Conservation (phyloP, 2,113 vertebrate genomes). For the Sinocyclocheilus rhinocerous region DNA sequence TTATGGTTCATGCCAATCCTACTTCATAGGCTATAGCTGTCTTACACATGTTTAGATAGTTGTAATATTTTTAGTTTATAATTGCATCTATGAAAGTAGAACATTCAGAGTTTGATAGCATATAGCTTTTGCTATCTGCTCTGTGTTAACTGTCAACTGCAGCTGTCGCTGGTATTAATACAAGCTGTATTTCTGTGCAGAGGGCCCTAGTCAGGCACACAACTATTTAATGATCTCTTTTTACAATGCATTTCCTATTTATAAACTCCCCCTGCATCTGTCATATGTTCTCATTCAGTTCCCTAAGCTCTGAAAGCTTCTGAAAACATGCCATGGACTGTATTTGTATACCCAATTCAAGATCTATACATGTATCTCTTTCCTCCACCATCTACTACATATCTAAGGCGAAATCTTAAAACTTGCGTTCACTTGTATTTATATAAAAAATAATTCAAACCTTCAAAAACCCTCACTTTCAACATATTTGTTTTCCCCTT, state of each 20-base stretch:
- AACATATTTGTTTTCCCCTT: no score
- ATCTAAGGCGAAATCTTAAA: background rate
- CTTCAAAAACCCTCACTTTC: no score
- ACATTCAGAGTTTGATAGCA: background rate
- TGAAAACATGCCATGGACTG: constrained; percentile 57
- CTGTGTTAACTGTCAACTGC: constrained; percentile 40
- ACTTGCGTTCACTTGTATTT: background rate
- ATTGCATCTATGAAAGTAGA: no score
- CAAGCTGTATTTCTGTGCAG: background rate
- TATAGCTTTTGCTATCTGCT: background rate
- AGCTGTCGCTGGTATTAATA: constrained; percentile 3
- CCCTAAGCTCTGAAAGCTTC: constrained; percentile 64
- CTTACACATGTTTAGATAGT: background rate
- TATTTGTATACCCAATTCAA: background rate
- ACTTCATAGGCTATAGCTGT: background rate
- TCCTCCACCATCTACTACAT: background rate
- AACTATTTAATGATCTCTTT: constrained; percentile 62
- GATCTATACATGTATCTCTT: background rate
- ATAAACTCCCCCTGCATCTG: constrained; percentile 72
- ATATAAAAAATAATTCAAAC: background rate
- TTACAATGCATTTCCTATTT: constrained; percentile 72
- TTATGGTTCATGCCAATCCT: background rate
- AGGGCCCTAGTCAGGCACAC: background rate
- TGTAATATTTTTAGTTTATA: background rate
- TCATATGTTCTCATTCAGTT: constrained; percentile 43